Evolutionary conservation across 2,888 invertebrate species (phyloP).

Genomic region (Pegoplata infirma): DNA sequence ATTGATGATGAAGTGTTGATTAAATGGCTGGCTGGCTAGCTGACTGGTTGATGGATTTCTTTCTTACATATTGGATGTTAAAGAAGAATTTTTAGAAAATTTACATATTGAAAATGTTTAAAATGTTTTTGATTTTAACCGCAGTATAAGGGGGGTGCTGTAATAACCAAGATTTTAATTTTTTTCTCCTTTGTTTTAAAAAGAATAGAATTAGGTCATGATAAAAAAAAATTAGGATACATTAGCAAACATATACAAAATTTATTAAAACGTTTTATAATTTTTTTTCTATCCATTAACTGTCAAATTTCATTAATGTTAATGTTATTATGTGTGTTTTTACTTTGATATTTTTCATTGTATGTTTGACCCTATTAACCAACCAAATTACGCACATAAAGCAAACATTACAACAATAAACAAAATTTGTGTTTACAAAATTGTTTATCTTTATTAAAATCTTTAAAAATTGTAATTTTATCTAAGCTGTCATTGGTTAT

Average conservation of each 20-base stretch:
- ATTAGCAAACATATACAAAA: not conserved
- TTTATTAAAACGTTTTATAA: not conserved
- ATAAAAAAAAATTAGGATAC: not conserved
- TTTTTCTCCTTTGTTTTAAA: too few relatives aligned
- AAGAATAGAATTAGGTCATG: not conserved
- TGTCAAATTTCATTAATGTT: not conserved
- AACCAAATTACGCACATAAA: not conserved
- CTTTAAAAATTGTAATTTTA: not conserved
- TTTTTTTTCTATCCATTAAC: not conserved
- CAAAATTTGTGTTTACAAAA: not conserved
- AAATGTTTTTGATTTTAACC: not conserved
- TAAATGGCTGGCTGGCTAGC: slow-evolving; percentile 59
- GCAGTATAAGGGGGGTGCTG: not conserved
- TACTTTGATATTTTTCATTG: not conserved
- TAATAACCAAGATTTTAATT: too few relatives aligned
- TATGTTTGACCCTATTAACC: not conserved
- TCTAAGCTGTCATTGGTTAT: not conserved
- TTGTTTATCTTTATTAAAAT: not conserved
- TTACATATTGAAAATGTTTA: not conserved
- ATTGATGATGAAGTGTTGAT: slow-evolving; percentile 74
- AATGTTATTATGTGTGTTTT: not conserved
- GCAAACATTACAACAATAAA: not conserved
- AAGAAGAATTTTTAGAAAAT: not conserved
- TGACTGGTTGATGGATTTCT: slow-evolving; percentile 63
- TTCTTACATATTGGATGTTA: not conserved